phyloP scores from a whole-genome alignment of 37 sponge, comb jelly and placozoan genomes.

The Ephydatia muelleri region DNA sequence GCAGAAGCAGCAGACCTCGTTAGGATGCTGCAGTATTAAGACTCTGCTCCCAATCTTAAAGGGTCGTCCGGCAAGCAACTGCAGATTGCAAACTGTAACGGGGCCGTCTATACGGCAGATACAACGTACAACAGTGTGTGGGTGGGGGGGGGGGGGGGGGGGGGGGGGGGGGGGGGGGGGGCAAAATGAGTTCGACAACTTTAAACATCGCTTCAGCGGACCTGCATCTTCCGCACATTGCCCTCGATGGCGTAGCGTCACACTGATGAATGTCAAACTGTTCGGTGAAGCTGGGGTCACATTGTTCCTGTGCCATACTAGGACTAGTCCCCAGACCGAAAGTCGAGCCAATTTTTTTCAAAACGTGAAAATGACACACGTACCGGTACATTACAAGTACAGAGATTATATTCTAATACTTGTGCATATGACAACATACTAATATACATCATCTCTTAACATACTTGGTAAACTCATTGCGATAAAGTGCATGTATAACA shows the following conservation, averaged over 20 bases:
- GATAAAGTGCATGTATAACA: too few species aligned
- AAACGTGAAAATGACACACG: too few species aligned
- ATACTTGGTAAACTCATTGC: too few species aligned
- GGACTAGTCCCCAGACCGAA: background rate
- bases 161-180: too few species aligned
- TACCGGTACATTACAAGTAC: background rate
- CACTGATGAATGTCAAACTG: background rate
- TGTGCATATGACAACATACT: too few species aligned
- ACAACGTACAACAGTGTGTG: background rate
- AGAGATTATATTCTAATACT: too few species aligned
- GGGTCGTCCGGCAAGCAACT: constrained; percentile 65
- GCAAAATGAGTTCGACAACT: background rate
- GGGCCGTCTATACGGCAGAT: constrained; percentile 55
- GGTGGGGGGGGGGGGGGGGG: background rate
- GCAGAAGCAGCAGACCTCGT: constrained; percentile 50
- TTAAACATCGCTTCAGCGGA: background rate
- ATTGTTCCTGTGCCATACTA: background rate
- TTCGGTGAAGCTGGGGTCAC: background rate
- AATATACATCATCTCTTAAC: too few species aligned
- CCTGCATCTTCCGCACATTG: background rate
- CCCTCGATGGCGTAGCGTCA: background rate
- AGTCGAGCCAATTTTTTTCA: background rate
- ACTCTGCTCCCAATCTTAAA: constrained; percentile 45
- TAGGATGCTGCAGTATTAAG: constrained; percentile 81
- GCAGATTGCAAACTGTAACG: constrained; percentile 71